A percentile compares a stretch with the other conserved stretches of the same genome.
phyloP scores from a whole-genome alignment of 2,797 vertebrate genomes.

The Lutjanus argentimaculatus region DNA sequence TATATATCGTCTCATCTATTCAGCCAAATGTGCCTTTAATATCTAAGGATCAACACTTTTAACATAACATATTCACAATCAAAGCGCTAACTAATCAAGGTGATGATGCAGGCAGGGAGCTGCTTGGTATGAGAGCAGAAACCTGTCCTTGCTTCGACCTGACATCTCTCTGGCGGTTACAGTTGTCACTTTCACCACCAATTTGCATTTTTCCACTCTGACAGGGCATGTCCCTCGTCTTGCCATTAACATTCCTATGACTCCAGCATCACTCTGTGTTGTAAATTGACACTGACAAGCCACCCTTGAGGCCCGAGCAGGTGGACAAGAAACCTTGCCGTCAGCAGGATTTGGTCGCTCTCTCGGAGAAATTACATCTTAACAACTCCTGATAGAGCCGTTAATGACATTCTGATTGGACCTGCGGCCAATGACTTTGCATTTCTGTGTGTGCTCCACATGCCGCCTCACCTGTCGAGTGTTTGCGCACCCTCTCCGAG shows the following conservation, averaged over 20 bases:
- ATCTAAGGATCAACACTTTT: not conserved
- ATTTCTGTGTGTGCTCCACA: not conserved
- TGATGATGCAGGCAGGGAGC: constrained; percentile 1
- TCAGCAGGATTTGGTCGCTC: constrained; percentile 2
- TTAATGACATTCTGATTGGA: not conserved
- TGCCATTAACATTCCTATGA: constrained; percentile 56
- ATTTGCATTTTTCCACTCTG: constrained; percentile 52
- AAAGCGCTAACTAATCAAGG: not conserved
- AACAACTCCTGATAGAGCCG: not conserved
- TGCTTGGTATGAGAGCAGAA: constrained; percentile 43
- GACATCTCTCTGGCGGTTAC: constrained; percentile 36
- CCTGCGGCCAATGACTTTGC: not conserved
- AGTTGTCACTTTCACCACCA: constrained; percentile 52
- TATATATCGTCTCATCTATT: not conserved
- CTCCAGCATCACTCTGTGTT: constrained; percentile 22
- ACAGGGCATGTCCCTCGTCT: constrained; percentile 40
- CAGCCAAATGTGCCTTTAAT: not conserved
- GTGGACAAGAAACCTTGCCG: constrained; percentile 24
- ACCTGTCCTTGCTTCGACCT: constrained; percentile 57
- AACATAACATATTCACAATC: not conserved
- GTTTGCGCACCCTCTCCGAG: constrained; percentile 91
- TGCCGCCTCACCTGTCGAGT: constrained; percentile 89
- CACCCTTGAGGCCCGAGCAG: constrained; percentile 35
- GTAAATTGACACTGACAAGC: constrained; percentile 52
- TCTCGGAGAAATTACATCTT: not conserved